Evolutionary conservation across 1,140 invertebrate genomes (phyloP), one percentile per base, ranked within the genome.

Genomic region (Rhopalosiphum padi): DNA sequence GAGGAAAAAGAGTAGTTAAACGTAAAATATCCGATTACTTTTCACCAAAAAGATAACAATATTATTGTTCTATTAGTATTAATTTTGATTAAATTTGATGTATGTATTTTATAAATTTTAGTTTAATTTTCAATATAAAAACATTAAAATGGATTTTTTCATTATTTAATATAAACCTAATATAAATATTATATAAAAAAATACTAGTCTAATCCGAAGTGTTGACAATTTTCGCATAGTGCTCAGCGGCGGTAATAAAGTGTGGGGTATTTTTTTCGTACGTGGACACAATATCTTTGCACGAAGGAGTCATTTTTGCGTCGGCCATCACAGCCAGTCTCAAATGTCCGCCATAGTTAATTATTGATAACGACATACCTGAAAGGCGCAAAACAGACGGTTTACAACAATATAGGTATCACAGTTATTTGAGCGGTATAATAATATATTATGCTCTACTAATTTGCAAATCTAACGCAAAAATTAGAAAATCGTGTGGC

Each of bases 281-380:
- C 23, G 94, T 94, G 92, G 95, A 95, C 3, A 96, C 96, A 23
- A 97, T 95, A 92, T 95, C 94, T 18, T 95, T 94, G 94, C 96
- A 96, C 82, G 96, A 95, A 0, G 97, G 97, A 1, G 96, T 96
- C 51, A 98, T 95, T 93, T 97, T 96, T 0, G 97, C 96, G 94
- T 98, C 97, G 2, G 96, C 96, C 97, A 98, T 98, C 3, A 98
- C 96, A 2, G 96, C 97, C 2, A 98, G 95, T 25, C 96, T 96
- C 8, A 97, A 96, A 35, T 96, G 96, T 93, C 96, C 96, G 0
- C 96, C 96, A 94, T 97, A 97, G 94, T 96, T 96, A 94, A 98
- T 97, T 5, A 98, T 95, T 90, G 97, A 97, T 94, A 98, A 95
- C 0, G 97, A 98, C 94, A 98, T 96, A 95, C 97, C 97, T 97